Percentiles rank a stretch among this genome's conserved stretches.
Conservation (phyloP, 2,888 invertebrate genomes). For the Drepana falcataria region DNA sequence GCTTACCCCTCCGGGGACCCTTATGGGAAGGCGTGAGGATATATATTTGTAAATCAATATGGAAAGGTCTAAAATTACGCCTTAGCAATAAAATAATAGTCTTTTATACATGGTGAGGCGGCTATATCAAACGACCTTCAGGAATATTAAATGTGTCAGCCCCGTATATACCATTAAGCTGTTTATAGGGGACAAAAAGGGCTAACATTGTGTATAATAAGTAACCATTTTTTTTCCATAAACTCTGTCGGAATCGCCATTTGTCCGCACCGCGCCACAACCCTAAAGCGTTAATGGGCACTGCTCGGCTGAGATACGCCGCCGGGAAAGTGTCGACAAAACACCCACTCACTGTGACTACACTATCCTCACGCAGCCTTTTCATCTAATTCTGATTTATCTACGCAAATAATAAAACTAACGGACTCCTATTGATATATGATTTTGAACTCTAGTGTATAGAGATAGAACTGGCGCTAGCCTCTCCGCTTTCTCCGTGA, state of each 20-base stretch:
- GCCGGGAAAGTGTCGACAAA: constrained; percentile 31
- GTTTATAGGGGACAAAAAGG: neutral
- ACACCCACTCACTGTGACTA: constrained; percentile 47
- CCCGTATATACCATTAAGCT: neutral
- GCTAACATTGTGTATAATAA: neutral
- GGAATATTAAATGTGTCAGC: too few relatives aligned
- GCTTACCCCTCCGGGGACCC: too few relatives aligned
- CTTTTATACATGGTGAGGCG: too few relatives aligned
- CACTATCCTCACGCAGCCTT: constrained; percentile 32
- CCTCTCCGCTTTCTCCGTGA: too few relatives aligned
- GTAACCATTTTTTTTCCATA: neutral
- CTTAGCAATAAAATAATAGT: too few relatives aligned
- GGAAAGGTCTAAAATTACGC: too few relatives aligned
- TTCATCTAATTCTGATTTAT: constrained; percentile 13
- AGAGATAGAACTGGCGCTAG: too few relatives aligned
- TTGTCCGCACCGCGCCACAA: constrained; percentile 5
- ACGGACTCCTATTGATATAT: too few relatives aligned
- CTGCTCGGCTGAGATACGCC: constrained; percentile 59
- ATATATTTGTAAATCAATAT: too few relatives aligned
- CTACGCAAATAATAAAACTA: neutral
- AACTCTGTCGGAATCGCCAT: constrained; percentile 3
- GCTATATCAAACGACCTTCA: too few relatives aligned
- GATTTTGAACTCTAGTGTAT: too few relatives aligned
- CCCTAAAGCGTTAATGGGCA: constrained; percentile 50
- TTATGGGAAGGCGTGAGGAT: too few relatives aligned